Evolutionary conservation across 2,888 invertebrate genomes (phyloP), one percentile per base, ranked within the genome.

Genomic region (Lycia hirtaria): DNA sequence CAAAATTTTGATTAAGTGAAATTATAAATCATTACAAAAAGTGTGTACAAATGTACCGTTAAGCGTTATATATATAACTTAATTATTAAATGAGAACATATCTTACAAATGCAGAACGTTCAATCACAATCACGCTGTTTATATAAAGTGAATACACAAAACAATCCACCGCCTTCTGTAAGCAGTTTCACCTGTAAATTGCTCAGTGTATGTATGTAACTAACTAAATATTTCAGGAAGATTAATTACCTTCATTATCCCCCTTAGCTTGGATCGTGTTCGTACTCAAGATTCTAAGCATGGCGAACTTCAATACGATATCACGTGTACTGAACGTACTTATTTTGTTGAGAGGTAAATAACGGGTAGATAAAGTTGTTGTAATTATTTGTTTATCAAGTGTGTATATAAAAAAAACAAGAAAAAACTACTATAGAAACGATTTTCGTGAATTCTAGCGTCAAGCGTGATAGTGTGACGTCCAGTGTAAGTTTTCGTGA

Each of bases 181-280:
- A 55, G 44, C 43, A 41, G 52, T 57, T 62, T 59, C 49, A 45
- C 35, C 59, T 56, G 67, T 67, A 67, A 41, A 26, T 57, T 47
- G 20, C 43, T 70, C 64, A 56, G 52, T 51, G 22, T 24, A 50
- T 51, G 22, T 24, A 50, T 50, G 45, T 35, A 53, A 51, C 54
- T 62, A 59, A 37, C 40, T 49, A 67, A 59, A 62, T 61, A 61
- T 61, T 43, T 51, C 41, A 28, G 52, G 61, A 56, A 63, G 65
- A 68, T 72, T 68, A 68, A 72, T 72, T 69, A 67, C 64, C 55
- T 68, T 69, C 67, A 68, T 71, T 72, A 71, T 53, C 24, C 43
- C 54, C 56, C 51, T 58, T 58, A 60, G 52, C 17, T 40, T 35
- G 51, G 54, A 47, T 55, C 58, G 47, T 40, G 51, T 57, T 57